phyloP scores from a whole-genome alignment of 1,140 invertebrate genomes.

The Atta cephalotes region DNA sequence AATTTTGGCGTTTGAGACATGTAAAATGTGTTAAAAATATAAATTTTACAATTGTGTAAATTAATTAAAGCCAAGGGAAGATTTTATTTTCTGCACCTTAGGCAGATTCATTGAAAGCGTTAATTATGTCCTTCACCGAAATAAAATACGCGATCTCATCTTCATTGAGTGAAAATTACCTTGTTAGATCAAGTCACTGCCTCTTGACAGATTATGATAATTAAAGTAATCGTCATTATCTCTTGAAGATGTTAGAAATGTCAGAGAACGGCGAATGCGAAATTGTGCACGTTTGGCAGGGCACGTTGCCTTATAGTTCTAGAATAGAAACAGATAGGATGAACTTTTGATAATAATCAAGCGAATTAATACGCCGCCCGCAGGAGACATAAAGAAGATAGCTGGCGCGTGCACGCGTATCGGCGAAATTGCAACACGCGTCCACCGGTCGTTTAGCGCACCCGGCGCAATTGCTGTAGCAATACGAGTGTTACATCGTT shows the following conservation, averaged over 20 bases:
- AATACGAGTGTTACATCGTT: slow-evolving; percentile 69
- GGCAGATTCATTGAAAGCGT: slow-evolving; percentile 14
- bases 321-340: slow-evolving; percentile 4
- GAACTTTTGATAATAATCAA: slow-evolving; percentile 57
- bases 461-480: slow-evolving; percentile 72
- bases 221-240: slow-evolving; percentile 51
- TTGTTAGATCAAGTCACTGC: slow-evolving; percentile 43
- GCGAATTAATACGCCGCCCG: slow-evolving; percentile 43
- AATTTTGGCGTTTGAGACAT: too few relatives aligned
- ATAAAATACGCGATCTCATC: slow-evolving; percentile 36
- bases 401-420: slow-evolving; percentile 40
- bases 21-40: too few relatives aligned
- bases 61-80: not conserved
- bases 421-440: slow-evolving; percentile 55
- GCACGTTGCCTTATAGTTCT: not conserved
- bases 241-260: slow-evolving; percentile 41
- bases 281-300: slow-evolving; percentile 4
- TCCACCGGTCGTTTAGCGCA: slow-evolving; percentile 51
- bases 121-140: slow-evolving; percentile 59
- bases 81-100: not conserved
- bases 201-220: slow-evolving; percentile 57
- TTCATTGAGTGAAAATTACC: slow-evolving; percentile 55
- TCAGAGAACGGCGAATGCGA: slow-evolving; percentile 19
- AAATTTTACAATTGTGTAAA: too few relatives aligned
- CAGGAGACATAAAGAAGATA: slow-evolving; percentile 20